These are phyloP conservation scores for Eleginops maclovinus DNA, from an alignment of 2,113 vertebrate genomes.

Conservation along the genomic window DNA sequence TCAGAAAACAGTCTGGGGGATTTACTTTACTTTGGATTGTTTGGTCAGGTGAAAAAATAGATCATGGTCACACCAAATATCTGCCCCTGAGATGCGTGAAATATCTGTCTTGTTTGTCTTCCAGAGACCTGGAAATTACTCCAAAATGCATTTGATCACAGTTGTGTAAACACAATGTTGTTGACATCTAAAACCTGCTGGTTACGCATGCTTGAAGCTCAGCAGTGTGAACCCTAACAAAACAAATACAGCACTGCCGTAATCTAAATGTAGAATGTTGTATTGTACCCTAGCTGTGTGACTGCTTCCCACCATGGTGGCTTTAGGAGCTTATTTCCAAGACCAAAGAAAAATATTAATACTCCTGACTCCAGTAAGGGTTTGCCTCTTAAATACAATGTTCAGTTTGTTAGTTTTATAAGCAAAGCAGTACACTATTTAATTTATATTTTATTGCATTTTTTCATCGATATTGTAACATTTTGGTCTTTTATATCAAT, in stretches of 20 bases:
- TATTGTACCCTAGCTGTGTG: background rate
- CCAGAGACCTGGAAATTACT: constrained; percentile 17
- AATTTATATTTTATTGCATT: too few species aligned
- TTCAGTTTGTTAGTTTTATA: too few species aligned
- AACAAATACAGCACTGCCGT: background rate
- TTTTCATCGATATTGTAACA: too few species aligned
- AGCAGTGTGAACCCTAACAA: constrained; percentile 11
- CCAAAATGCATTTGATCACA: constrained; percentile 25
- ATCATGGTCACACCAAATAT: constrained; percentile 11
- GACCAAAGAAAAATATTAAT: background rate
- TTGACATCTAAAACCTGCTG: constrained; percentile 10
- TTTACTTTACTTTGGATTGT: constrained; percentile 20
- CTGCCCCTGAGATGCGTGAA: constrained; percentile 17
- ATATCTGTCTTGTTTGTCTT: constrained; percentile 23
- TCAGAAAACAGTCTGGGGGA: background rate
- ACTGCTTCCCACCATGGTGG: background rate
- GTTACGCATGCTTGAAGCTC: constrained; percentile 14
- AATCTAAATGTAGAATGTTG: constrained; percentile 15
- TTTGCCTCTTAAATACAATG: background rate
- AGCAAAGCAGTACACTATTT: background rate
- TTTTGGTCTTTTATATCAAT: too few species aligned
- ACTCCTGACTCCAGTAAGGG: background rate
- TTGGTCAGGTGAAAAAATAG: constrained; percentile 11
- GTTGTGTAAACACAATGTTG: background rate
- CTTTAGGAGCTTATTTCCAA: background rate